Percentiles rank a stretch among this genome's conserved stretches.
These are phyloP conservation scores for Ammodytes dubius DNA, from an alignment of 2,113 vertebrate species.

Conservation along the genomic window DNA sequence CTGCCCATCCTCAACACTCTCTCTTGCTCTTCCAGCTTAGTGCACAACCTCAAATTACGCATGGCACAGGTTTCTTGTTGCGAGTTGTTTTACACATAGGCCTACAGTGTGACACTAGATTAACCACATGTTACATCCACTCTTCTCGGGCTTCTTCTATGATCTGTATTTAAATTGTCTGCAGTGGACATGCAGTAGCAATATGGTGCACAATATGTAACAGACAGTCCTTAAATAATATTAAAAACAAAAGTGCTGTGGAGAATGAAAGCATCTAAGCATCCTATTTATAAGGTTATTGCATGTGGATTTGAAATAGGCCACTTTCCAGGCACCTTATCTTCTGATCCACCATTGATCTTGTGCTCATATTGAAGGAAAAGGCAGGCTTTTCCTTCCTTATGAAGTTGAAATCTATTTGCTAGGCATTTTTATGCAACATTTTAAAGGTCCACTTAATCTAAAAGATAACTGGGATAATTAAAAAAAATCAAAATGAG, in stretches of 20 bases:
- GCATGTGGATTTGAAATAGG: not conserved
- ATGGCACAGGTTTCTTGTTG: not conserved
- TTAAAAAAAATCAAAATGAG: not conserved
- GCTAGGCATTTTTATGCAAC: not conserved
- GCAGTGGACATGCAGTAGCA: not conserved
- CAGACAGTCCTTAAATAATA: not conserved
- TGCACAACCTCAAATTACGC: not conserved
- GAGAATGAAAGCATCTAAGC: not conserved
- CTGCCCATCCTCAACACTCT: not conserved
- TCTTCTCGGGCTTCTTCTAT: not conserved
- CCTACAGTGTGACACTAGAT: not conserved
- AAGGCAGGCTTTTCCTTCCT: not conserved
- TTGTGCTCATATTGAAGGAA: not conserved
- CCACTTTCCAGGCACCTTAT: not conserved
- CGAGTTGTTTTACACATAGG: not conserved
- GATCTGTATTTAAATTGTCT: not conserved
- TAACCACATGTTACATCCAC: not conserved
- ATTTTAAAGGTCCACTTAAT: constrained; percentile 16
- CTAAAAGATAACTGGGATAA: not conserved
- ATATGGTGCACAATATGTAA: not conserved
- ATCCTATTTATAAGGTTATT: not conserved
- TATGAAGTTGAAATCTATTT: not conserved
- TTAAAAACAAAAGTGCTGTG: not conserved
- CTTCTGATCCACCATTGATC: constrained; percentile 3
- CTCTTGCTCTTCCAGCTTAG: not conserved